Evolutionary conservation across 2,113 vertebrate species (phyloP).

Genomic region (Microcebus lehilahytsara): DNA sequence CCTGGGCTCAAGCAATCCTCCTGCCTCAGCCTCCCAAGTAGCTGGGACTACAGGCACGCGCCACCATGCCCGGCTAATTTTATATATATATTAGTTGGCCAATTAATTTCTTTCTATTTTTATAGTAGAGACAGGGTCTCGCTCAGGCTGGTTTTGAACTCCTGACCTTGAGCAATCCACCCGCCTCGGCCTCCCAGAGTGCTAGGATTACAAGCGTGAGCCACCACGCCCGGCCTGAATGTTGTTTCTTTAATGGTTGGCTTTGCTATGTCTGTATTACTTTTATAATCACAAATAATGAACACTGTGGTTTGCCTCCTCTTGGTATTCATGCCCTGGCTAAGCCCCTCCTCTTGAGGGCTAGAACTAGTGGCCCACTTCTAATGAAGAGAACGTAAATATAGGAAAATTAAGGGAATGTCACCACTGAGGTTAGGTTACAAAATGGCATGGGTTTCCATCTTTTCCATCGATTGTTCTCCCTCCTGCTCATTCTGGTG

Average conservation of each 20-base stretch:
- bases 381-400: background rate
- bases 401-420: background rate
- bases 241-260: background rate
- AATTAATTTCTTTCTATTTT: no score
- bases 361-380: background rate
- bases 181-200: no score
- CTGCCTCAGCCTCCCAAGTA: no score
- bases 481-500: background rate
- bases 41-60: no score
- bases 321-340: background rate
- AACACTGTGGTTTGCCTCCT: background rate
- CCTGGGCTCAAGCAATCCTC: no score
- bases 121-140: no score
- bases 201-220: no score
- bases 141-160: no score
- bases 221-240: no score
- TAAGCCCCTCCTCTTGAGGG: background rate
- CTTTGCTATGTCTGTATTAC: background rate
- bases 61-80: no score
- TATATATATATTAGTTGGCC: no score
- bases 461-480: background rate
- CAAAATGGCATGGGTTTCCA: background rate
- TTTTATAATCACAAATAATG: background rate
- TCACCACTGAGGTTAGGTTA: background rate
- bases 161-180: no score